Percentiles rank a stretch among this genome's conserved stretches.
Evolutionary conservation across 2,797 vertebrate species (phyloP).

Genomic region (Dryobates pubescens): DNA sequence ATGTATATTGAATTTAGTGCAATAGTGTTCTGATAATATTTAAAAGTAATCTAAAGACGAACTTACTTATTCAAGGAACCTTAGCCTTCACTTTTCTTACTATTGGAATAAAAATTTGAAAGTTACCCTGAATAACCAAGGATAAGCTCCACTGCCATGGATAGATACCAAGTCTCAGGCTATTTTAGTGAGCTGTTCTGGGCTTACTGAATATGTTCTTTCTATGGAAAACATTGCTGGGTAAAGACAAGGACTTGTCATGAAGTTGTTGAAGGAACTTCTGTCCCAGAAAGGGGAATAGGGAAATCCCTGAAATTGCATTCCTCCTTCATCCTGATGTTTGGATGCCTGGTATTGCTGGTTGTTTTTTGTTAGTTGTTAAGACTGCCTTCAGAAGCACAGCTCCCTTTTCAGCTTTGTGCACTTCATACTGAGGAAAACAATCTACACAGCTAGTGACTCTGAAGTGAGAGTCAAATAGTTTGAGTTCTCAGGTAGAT

Average conservation of each 20-base stretch:
- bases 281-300: not conserved
- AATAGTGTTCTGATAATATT: not conserved
- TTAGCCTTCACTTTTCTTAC: not conserved
- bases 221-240: not conserved
- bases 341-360: not conserved
- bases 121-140: not conserved
- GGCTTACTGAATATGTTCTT: not conserved
- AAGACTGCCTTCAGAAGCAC: not conserved
- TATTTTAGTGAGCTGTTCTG: not conserved
- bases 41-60: not conserved
- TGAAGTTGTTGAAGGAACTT: not conserved
- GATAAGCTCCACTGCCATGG: not conserved
- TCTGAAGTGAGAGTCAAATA: not conserved
- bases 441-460: not conserved
- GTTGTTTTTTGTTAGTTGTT: not conserved
- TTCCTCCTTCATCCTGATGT: not conserved
- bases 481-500: not conserved
- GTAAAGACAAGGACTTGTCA: not conserved
- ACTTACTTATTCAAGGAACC: not conserved
- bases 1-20: not conserved
- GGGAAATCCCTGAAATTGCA: not conserved
- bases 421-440: not conserved
- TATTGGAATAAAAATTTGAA: not conserved
- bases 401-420: not conserved
- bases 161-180: not conserved